Evolutionary conservation across 2,113 vertebrate genomes (phyloP), one percentile per base, ranked within the genome.

Genomic region (Mungos mungo): DNA sequence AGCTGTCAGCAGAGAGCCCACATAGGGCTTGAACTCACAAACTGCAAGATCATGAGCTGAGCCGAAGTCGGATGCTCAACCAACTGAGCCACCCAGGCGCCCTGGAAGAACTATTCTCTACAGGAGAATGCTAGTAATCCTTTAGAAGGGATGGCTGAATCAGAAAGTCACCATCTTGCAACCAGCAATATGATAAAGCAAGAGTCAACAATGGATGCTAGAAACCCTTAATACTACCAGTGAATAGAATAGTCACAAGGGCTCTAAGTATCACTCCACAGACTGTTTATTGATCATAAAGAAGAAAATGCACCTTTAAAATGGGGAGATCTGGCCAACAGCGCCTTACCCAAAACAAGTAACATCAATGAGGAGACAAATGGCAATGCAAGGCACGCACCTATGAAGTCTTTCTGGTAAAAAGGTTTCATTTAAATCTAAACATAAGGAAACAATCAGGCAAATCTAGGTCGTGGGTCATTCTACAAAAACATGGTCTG

Each of bases 281-380:
- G 81, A 66, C 41, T 12, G 80, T 11, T 47, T 86, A 82, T 7
- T 66, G 88, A 84, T 69, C 50, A 72, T 27, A 89, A 83, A 82
- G 86, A 38, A 63, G 52, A 65, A 72, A 93, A 54, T 35, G 11
- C 38, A 91, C 41, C 68, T 82, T 96, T 96, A 90, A 93, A 77
- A 90, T 45, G 35, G n/a, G 60, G 18, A 81, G 45, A 80, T 93
- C 52, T 5, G 31, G 16, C 63, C 88, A 15, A 84, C 1, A 54
- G 16, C 15, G 60, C 57, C 41, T 86, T 18, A 87, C 71, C 7
- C 29, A 91, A 93, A 69, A 25, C 38, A 57, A 90, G 33, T 31
- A 50, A 52, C 21, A 79, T 14, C 9, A 60, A 15, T 41, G 19
- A 60, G 50, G n/a, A 90, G 80, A 95, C 35, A 60, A 80, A 65